Percentiles rank a stretch among this genome's conserved stretches.
Evolutionary conservation across 2,113 vertebrate genomes (phyloP).

Genomic region (Tragelaphus imberbis): DNA sequence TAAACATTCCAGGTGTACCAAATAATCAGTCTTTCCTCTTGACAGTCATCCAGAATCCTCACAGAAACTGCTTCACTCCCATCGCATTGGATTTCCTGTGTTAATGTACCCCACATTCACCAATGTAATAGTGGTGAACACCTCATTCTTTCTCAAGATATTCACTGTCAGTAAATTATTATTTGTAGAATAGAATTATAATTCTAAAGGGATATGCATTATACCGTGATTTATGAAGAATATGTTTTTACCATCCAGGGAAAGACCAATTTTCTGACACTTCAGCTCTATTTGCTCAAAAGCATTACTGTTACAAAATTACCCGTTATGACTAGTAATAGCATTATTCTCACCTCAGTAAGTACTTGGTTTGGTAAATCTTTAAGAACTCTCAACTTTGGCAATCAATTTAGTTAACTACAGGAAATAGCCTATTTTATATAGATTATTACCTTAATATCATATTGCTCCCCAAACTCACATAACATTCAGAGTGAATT

Average conservation of each 20-base stretch:
- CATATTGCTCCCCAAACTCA: conserved; percentile 47
- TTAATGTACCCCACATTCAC: neutral
- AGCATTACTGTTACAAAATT: conserved; percentile 28
- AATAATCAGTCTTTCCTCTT: neutral
- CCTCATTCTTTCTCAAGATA: conserved; percentile 29
- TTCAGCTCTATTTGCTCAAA: conserved; percentile 57
- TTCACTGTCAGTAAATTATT: conserved; percentile 32
- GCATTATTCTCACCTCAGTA: conserved; percentile 51
- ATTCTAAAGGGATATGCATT: conserved; percentile 50
- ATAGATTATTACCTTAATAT: conserved; percentile 63
- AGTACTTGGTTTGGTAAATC: conserved; percentile 60
- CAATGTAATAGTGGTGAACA: neutral
- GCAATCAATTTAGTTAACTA: conserved; percentile 60
- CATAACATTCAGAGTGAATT: neutral
- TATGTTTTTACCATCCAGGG: neutral
- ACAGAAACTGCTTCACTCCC: neutral
- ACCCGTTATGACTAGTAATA: conserved; percentile 32
- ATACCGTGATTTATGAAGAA: conserved; percentile 34
- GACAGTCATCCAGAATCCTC: neutral
- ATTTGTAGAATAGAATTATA: conserved; percentile 57
- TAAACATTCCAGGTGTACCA: neutral
- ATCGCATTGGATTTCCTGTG: neutral
- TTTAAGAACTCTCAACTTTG: conserved; percentile 61
- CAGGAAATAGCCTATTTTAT: conserved; percentile 57
- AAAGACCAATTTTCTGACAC: conserved; percentile 44